Evolutionary conservation across 1,140 invertebrate genomes (phyloP).

Genomic region (Drosophila bocqueti): DNA sequence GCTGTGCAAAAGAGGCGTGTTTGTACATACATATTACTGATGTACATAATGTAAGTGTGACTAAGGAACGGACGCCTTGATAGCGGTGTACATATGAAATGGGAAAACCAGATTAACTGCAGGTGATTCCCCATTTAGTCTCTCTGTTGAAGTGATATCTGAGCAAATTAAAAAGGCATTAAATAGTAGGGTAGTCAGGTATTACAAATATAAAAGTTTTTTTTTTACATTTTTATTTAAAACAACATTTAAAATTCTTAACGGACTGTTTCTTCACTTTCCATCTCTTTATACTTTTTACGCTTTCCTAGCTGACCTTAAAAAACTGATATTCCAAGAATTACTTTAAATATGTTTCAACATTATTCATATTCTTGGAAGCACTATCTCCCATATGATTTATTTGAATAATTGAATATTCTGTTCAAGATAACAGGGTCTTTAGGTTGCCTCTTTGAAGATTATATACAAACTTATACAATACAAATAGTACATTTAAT

Average conservation of each 20-base stretch:
- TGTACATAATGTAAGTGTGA: conserved; percentile 20
- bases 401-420: not conserved
- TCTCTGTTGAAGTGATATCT: not conserved
- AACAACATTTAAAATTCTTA: not conserved
- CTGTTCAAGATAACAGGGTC: not conserved
- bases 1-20: conserved; percentile 18
- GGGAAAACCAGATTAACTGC: conserved; percentile 16
- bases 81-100: conserved; percentile 1
- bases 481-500: not conserved
- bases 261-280: no score
- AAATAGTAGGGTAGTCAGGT: not conserved
- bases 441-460: not conserved
- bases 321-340: not conserved
- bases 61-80: conserved; percentile 9
- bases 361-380: not conserved
- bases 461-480: not conserved
- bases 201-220: not conserved
- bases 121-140: conserved; percentile 26
- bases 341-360: not conserved
- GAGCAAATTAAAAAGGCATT: not conserved
- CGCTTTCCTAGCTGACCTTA: not conserved
- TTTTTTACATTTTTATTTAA: not conserved
- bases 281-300: no score
- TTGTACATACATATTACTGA: not conserved
- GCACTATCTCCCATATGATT: not conserved